Conservation (phyloP, 2,888 invertebrate species). For the Himalopsyche anomala region DNA sequence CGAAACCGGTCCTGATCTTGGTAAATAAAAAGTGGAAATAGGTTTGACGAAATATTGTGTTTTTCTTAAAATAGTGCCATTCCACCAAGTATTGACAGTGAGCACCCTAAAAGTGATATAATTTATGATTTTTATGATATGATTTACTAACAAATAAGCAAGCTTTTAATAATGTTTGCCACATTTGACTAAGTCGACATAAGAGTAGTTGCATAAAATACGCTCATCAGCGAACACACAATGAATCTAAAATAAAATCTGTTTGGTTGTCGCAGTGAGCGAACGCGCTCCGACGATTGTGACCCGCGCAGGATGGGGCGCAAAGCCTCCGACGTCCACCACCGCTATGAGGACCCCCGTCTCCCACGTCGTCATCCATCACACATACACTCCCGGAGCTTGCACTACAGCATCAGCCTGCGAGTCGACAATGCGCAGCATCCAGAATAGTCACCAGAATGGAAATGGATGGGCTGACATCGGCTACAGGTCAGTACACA, state of each 20-base stretch:
- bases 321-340: slow-evolving; percentile 72
- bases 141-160: too few relatives aligned
- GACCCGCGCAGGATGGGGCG: slow-evolving; percentile 79
- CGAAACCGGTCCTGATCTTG: too few relatives aligned
- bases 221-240: too few relatives aligned
- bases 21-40: too few relatives aligned
- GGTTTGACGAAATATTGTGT: too few relatives aligned
- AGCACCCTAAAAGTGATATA: too few relatives aligned
- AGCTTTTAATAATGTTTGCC: too few relatives aligned
- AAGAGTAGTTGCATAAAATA: too few relatives aligned
- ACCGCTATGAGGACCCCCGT: slow-evolving; percentile 77
- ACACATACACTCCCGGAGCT: slow-evolving; percentile 81
- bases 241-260: background rate
- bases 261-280: background rate
- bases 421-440: slow-evolving; percentile 77
- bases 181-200: too few relatives aligned
- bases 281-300: slow-evolving; percentile 42
- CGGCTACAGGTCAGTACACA: slow-evolving; percentile 75
- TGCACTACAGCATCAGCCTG: slow-evolving; percentile 78
- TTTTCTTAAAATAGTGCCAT: too few relatives aligned
- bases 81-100: too few relatives aligned
- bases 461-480: slow-evolving; percentile 82
- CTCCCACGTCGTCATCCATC: slow-evolving; percentile 84
- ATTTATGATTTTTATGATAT: too few relatives aligned
- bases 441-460: slow-evolving; percentile 81